These are phyloP conservation scores for Spongilla lacustris DNA, from an alignment of 37 sponge, comb jelly and placozoan species.

Conservation along the genomic window DNA sequence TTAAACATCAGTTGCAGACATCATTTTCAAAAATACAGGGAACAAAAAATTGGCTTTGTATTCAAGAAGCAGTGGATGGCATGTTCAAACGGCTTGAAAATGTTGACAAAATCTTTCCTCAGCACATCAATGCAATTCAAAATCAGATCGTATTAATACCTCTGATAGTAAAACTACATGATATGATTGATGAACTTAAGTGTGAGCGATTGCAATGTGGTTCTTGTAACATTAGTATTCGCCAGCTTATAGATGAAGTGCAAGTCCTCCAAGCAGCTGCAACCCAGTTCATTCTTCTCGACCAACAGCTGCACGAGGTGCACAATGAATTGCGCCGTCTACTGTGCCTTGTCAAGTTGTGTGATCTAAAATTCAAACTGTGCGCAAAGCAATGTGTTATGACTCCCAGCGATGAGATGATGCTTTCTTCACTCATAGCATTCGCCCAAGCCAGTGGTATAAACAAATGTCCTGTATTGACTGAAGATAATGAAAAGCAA, in stretches of 20 bases:
- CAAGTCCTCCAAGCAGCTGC: constrained; percentile 4
- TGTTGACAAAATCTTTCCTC: constrained; percentile 4
- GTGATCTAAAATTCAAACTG: constrained; percentile 23
- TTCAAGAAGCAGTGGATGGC: not conserved
- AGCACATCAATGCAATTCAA: constrained; percentile 19
- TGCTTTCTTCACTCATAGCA: not conserved
- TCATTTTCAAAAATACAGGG: not conserved
- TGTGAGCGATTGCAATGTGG: not conserved
- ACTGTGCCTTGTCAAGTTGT: constrained; percentile 9
- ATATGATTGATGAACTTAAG: not conserved
- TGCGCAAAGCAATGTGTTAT: not conserved
- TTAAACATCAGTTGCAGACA: not conserved
- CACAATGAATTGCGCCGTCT: constrained; percentile 57
- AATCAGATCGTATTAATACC: constrained; percentile 49
- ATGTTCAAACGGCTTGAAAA: not conserved
- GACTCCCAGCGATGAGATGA: not conserved
- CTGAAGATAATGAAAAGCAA: constrained; percentile 17
- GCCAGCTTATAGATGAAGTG: not conserved
- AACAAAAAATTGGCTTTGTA: not conserved
- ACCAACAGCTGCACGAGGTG: constrained; percentile 56
- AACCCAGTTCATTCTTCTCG: constrained; percentile 38
- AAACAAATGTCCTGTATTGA: not conserved
- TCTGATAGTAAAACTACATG: not conserved
- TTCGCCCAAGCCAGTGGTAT: not conserved
- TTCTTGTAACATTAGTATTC: not conserved